These are phyloP conservation scores for Syngnathus floridae DNA, from an alignment of 2,113 vertebrate species.

Conservation along the genomic window DNA sequence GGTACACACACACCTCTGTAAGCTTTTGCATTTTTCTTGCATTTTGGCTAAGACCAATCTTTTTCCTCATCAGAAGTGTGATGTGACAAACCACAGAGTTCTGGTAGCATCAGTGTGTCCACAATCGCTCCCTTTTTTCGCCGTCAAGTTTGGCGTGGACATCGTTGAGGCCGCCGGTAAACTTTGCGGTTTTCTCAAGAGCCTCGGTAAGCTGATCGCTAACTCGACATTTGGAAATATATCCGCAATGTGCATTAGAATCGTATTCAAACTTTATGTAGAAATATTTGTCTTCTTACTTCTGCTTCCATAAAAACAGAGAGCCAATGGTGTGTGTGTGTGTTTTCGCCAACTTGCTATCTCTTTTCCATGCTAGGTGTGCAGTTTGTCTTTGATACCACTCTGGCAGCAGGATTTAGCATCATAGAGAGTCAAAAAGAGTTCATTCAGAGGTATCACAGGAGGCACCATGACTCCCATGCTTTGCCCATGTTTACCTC, in stretches of 20 bases:
- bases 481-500: conserved; percentile 94
- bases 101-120: conserved; percentile 68
- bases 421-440: conserved; percentile 91
- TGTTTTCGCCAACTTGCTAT: not conserved
- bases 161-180: conserved; percentile 81
- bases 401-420: conserved; percentile 87
- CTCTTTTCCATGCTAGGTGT: conserved; percentile 68
- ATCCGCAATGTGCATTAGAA: not conserved
- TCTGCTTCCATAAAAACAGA: too few relatives aligned
- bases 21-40: not conserved
- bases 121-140: conserved; percentile 79
- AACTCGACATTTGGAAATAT: not conserved
- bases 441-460: conserved; percentile 82
- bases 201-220: conserved; percentile 73
- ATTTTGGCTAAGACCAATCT: not conserved
- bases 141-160: conserved; percentile 81
- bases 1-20: conserved; percentile 61
- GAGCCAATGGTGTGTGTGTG: not conserved
- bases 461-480: conserved; percentile 77
- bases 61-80: conserved; percentile 64
- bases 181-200: conserved; percentile 90
- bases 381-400: conserved; percentile 86
- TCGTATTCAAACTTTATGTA: not conserved
- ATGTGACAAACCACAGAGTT: conserved; percentile 67
- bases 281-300: not conserved